Percentiles rank a stretch among this genome's conserved stretches.
Evolutionary conservation across 2,113 vertebrate genomes (phyloP).

Genomic region (Ranitomeya variabilis): DNA sequence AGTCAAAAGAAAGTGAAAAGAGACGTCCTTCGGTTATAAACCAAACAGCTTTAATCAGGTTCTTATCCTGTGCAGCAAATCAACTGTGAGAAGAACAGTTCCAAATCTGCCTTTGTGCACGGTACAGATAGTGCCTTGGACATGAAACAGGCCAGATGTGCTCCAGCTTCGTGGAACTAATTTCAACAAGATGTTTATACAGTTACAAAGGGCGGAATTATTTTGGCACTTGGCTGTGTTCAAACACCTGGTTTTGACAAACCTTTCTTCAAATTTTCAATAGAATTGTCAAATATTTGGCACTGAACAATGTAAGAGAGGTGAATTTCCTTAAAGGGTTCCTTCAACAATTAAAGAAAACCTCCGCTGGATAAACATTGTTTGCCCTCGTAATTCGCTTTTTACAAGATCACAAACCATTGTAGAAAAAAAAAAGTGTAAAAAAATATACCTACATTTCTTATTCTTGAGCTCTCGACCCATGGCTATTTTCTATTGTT

Average conservation of each 20-base stretch:
- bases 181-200: conserved; percentile 65
- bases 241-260: conserved; percentile 67
- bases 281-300: conserved; percentile 31
- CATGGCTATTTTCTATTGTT: background rate
- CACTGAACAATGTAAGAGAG: background rate
- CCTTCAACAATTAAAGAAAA: background rate
- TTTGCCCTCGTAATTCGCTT: background rate
- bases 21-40: conserved; percentile 1
- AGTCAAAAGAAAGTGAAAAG: conserved; percentile 30
- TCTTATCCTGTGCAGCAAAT: background rate
- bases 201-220: conserved; percentile 65
- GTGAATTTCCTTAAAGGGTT: background rate
- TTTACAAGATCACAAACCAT: background rate
- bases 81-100: conserved; percentile 51
- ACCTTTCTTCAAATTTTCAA: conserved; percentile 61
- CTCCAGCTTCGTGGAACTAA: conserved; percentile 65
- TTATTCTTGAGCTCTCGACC: background rate
- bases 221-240: conserved; percentile 65
- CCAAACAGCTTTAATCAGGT: conserved; percentile 50
- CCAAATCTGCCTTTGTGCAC: conserved; percentile 57
- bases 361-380: background rate
- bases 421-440: background rate
- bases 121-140: conserved; percentile 63
- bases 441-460: background rate
- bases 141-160: conserved; percentile 68